Evolutionary conservation across 2,888 invertebrate genomes (phyloP), one percentile per base, ranked within the genome.

Genomic region (Sarcophaga carnaria): DNA sequence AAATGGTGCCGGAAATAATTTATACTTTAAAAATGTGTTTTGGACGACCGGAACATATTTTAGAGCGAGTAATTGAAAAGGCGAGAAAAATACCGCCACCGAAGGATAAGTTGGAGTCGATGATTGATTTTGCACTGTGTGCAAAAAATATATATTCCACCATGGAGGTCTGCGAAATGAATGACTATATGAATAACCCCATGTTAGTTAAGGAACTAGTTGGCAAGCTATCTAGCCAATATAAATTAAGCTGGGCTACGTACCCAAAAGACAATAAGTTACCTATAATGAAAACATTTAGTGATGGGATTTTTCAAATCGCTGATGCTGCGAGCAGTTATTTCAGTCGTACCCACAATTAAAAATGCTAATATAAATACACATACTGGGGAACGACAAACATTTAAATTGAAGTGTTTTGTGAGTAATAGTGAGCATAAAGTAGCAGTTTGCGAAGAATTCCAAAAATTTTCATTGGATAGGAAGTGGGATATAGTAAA

Each of bases 1-100:
- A 45, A 25, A 80, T 84, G 79, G 87, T 79, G 1, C 75, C 83
- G 1, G 76, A 79, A 22, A 87, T 80, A 25, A 84, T 84, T 22
- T 63, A 80, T 20, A 82, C 82, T 4, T 47, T 87, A 5, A 45
- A 47, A 45, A 81, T 80, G 82, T 84, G 70, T 17, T 87, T 82
- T 60, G 82, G 84, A 1, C 47, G 80, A 37, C 84, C 84, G 14
- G 82, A 84, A 25, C 76, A 82, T 63, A 82, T 80, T 70, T 22
- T 74, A n/a, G 77, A 80, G 25, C 60, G 80, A 22, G 47, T 64
- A 5, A 77, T 83, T 2, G 69, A 82, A 25, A 84, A 82, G 47
- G 67, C 78, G 4, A 78, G 69, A 45, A 78, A 82, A 59, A 27
- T 75, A 27, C 67, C 75, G 4, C 66, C 81, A 37, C 54, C 54